A percentile compares a stretch with the other conserved stretches of the same genome.
phyloP scores from a whole-genome alignment of 2,113 vertebrate genomes.

The Tautogolabrus adspersus region DNA sequence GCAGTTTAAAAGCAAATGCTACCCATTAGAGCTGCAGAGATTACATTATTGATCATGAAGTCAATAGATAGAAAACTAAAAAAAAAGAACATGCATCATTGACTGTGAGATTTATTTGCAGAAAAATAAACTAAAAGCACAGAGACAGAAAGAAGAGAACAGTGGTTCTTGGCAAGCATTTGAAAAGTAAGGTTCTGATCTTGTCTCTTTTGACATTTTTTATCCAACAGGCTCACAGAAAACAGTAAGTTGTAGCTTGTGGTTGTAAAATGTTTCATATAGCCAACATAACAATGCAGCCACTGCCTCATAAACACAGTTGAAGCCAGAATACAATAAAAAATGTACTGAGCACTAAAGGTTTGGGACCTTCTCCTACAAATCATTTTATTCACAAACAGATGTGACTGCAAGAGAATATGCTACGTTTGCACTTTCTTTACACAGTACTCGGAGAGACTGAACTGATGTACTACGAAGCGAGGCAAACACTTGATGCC shows the following conservation, averaged over 20 bases:
- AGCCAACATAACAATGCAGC: constrained; percentile 54
- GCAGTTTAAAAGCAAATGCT: neutral
- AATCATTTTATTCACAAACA: constrained; percentile 51
- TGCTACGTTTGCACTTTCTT: constrained; percentile 46
- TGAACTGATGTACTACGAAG: constrained; percentile 21
- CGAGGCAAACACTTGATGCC: neutral
- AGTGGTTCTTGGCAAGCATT: constrained; percentile 9
- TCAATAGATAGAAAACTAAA: neutral
- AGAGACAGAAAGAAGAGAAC: neutral
- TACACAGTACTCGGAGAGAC: neutral
- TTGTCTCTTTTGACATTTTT: constrained; percentile 53
- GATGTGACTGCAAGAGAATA: constrained; percentile 41
- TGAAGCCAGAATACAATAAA: constrained; percentile 42
- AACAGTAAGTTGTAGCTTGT: constrained; percentile 57
- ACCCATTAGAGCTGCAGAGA: neutral
- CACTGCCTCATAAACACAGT: constrained; percentile 54
- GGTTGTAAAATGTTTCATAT: constrained; percentile 44
- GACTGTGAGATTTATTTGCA: constrained; percentile 1
- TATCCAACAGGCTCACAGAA: constrained; percentile 37
- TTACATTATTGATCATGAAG: neutral
- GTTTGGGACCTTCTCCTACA: constrained; percentile 21
- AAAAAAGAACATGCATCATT: constrained; percentile 17
- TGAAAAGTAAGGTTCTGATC: constrained; percentile 35
- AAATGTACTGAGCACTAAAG: constrained; percentile 35
- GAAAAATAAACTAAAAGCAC: constrained; percentile 23